Percentiles rank a stretch among this genome's conserved stretches.
Conservation (phyloP, 2,797 vertebrate species). For the Melopsittacus undulatus region DNA sequence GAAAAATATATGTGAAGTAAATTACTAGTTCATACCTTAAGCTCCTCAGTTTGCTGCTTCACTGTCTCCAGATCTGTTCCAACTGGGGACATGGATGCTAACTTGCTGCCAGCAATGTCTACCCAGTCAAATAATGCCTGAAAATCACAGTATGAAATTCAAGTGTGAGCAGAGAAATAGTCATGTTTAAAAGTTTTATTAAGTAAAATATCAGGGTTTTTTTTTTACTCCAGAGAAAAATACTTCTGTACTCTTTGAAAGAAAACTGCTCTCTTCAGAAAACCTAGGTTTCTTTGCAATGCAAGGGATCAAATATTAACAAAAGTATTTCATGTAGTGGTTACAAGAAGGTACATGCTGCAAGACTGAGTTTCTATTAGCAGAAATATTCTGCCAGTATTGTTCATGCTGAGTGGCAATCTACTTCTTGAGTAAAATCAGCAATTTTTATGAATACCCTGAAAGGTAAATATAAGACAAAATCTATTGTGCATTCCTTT, state of each 20-base stretch:
- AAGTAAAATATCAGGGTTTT: background rate
- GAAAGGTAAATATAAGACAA: background rate
- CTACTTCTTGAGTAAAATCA: background rate
- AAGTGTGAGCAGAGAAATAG: background rate
- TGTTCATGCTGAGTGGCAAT: background rate
- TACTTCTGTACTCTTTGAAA: background rate
- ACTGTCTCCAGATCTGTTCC: conserved; percentile 98
- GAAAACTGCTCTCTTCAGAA: background rate
- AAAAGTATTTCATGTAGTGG: background rate
- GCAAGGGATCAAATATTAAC: background rate
- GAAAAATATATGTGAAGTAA: background rate
- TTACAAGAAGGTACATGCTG: background rate
- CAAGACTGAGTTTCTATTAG: background rate
- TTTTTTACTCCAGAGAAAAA: background rate
- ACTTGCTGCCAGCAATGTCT: conserved; percentile 92
- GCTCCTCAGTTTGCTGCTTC: conserved; percentile 96
- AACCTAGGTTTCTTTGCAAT: background rate
- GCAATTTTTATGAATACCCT: background rate
- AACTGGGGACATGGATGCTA: conserved; percentile 93
- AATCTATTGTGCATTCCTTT: background rate
- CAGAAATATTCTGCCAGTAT: background rate
- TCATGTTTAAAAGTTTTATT: background rate
- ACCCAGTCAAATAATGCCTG: conserved; percentile 98
- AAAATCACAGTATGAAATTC: conserved; percentile 49
- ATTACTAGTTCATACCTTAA: conserved; percentile 84